Evolutionary conservation across 2,888 invertebrate species (phyloP).

Genomic region (Sarcophaga rosellei): DNA sequence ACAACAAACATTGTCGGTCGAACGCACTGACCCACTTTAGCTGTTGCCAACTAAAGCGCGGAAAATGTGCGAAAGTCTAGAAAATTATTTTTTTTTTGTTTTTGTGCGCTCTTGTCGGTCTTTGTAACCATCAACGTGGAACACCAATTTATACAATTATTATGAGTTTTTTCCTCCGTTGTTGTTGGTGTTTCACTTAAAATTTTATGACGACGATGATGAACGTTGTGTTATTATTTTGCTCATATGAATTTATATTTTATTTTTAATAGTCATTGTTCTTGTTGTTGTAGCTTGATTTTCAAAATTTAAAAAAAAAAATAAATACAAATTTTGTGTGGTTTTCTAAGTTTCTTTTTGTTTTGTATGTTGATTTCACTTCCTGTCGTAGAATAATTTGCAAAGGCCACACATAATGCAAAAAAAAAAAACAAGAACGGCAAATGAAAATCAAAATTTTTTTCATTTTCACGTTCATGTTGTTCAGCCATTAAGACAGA

Average conservation of each 20-base stretch:
- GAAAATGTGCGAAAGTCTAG: conserved; percentile 55
- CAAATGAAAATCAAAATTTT: conserved; percentile 1
- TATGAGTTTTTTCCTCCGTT: not conserved
- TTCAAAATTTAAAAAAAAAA: conserved; percentile 51
- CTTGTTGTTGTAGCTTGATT: conserved; percentile 51
- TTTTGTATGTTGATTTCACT: conserved; percentile 61
- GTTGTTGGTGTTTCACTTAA: conserved; percentile 1
- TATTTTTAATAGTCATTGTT: not conserved
- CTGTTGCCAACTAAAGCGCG: conserved; percentile 59
- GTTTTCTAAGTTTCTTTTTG: not conserved
- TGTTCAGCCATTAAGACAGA: conserved; percentile 27
- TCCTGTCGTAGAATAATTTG: conserved; percentile 39
- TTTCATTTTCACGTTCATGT: not conserved
- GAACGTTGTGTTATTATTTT: conserved; percentile 20
- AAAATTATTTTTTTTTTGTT: conserved; percentile 43
- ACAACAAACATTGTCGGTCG: too few relatives aligned
- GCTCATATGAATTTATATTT: not conserved
- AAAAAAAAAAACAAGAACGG: conserved; percentile 20
- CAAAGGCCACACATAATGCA: not conserved
- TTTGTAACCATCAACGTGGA: not conserved
- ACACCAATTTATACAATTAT: not conserved
- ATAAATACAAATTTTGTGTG: not conserved
- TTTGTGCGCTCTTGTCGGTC: not conserved
- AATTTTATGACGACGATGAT: not conserved
- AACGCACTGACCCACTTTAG: conserved; percentile 64